Conservation (phyloP, 2,888 invertebrate species). For the Actias luna region DNA sequence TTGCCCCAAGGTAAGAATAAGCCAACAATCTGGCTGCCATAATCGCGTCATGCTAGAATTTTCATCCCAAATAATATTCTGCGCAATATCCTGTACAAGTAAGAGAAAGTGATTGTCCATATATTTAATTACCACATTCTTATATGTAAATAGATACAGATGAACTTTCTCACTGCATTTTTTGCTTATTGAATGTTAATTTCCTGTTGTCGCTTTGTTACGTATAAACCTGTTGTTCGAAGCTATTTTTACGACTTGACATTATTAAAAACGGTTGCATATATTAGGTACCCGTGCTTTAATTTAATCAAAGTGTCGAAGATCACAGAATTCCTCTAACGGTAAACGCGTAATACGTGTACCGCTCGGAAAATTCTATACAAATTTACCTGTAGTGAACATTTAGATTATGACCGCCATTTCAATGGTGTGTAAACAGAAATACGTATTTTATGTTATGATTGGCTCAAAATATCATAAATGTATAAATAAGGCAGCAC, state of each 20-base stretch:
- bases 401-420: neutral
- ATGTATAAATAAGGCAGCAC: no score
- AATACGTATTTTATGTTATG: neutral
- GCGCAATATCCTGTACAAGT: neutral
- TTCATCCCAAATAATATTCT: neutral
- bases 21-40: neutral
- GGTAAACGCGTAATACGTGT: neutral
- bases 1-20: neutral
- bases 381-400: neutral
- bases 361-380: neutral
- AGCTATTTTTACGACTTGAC: conserved; percentile 5
- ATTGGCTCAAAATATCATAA: neutral
- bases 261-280: conserved; percentile 1
- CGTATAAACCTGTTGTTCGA: conserved; percentile 6
- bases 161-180: neutral
- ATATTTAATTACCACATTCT: neutral
- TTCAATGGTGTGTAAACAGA: neutral
- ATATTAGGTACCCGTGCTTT: neutral
- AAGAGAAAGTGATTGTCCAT: neutral
- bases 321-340: neutral
- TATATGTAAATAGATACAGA: neutral
- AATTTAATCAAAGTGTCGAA: neutral
- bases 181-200: conserved; percentile 1
- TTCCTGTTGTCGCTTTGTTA: conserved; percentile 7
- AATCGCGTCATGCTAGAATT: neutral